phyloP scores from a whole-genome alignment of 2,888 invertebrate genomes.

The Xylota sylvarum region DNA sequence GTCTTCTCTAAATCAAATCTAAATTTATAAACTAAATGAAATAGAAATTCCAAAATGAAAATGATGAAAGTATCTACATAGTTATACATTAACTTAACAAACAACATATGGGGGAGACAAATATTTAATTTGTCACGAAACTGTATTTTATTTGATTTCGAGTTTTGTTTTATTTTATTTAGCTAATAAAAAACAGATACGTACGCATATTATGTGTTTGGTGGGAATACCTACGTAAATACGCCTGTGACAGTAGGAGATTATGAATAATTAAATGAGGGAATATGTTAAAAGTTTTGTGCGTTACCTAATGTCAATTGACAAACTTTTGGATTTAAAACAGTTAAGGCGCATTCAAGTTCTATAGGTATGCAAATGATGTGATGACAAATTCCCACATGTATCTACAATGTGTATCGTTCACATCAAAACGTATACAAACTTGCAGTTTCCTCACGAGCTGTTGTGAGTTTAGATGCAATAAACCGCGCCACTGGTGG shows the following conservation, averaged over 20 bases:
- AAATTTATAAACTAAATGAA: slow-evolving; percentile 30
- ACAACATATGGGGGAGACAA: background rate
- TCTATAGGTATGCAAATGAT: too few relatives aligned
- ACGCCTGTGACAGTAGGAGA: background rate
- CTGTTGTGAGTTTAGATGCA: too few relatives aligned
- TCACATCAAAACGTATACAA: too few relatives aligned
- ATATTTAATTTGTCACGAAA: slow-evolving; percentile 9
- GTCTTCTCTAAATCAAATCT: slow-evolving; percentile 26
- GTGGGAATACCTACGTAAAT: background rate
- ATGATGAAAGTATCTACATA: slow-evolving; percentile 20
- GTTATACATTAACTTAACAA: background rate
- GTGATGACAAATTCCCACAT: too few relatives aligned
- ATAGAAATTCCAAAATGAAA: slow-evolving; percentile 27
- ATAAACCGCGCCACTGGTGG: too few relatives aligned
- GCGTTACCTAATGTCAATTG: slow-evolving; percentile 9
- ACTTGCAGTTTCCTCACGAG: too few relatives aligned
- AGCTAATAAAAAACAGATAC: background rate
- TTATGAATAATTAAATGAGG: slow-evolving; percentile 20
- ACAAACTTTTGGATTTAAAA: slow-evolving; percentile 3
- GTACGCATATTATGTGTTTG: background rate
- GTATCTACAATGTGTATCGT: too few relatives aligned
- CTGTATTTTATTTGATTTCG: slow-evolving; percentile 29
- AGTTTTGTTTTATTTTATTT: slow-evolving; percentile 18
- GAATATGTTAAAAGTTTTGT: background rate
- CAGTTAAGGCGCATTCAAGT: too few relatives aligned